phyloP scores from a whole-genome alignment of 2,113 vertebrate species.

The Phaethornis superciliosus region DNA sequence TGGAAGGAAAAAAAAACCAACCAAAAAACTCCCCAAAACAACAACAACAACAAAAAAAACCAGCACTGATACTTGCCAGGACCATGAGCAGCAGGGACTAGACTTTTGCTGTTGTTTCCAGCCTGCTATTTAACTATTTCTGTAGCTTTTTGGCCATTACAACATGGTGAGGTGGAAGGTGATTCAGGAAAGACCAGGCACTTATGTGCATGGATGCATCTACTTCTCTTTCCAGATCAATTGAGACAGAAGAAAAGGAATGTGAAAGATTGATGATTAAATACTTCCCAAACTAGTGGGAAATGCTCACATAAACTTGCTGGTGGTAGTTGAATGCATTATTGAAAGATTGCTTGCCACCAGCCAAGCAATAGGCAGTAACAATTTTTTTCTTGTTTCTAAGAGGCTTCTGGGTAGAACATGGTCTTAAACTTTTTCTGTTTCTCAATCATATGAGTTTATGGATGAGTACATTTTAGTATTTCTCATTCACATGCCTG shows the following conservation, averaged over 20 bases:
- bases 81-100: neutral
- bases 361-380: neutral
- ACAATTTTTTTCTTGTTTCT: neutral
- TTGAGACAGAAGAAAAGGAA: neutral
- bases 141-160: neutral
- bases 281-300: neutral
- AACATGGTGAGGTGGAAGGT: neutral
- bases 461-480: neutral
- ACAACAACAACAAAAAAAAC: neutral
- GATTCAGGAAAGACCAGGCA: neutral
- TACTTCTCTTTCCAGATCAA: neutral
- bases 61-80: neutral
- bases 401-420: neutral
- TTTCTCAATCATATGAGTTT: neutral
- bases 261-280: neutral
- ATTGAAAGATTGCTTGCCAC: neutral
- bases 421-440: neutral
- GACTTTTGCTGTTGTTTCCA: neutral
- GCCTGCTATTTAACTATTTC: neutral
- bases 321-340: neutral
- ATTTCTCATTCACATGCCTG: neutral
- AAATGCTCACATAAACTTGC: neutral
- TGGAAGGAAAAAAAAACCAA: neutral
- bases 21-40: too few species aligned
- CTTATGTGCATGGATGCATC: rapidly evolving